phyloP scores from a whole-genome alignment of 2,888 invertebrate genomes.

The Hybos culiciformis region DNA sequence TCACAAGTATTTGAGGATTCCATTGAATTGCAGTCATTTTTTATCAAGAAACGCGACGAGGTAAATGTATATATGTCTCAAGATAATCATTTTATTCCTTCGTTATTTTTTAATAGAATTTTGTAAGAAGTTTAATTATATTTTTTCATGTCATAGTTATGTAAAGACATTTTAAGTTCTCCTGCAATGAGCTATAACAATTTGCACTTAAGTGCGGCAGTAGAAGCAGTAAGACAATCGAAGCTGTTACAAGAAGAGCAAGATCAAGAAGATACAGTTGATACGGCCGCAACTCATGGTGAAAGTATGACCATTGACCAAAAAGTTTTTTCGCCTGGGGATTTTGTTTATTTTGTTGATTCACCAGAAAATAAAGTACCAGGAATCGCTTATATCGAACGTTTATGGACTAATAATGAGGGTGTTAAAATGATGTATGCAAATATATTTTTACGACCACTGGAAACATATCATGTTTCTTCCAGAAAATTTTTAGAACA shows the following conservation, averaged over 20 bases:
- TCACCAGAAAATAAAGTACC: conserved; percentile 44
- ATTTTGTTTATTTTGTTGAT: conserved; percentile 85
- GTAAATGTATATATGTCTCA: conserved; percentile 2
- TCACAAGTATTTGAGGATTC: conserved; percentile 94
- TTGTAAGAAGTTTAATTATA: neutral
- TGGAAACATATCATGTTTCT: conserved; percentile 91
- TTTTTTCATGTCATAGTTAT: conserved; percentile 39
- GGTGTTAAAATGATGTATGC: conserved; percentile 81
- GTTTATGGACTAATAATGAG: conserved; percentile 73
- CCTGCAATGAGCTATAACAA: conserved; percentile 74
- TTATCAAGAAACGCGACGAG: conserved; percentile 61
- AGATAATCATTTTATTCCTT: neutral
- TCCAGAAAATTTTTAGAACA: conserved; percentile 91
- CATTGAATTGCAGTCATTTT: conserved; percentile 81
- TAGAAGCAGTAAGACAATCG: conserved; percentile 60
- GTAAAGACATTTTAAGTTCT: conserved; percentile 67
- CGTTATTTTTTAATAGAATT: neutral
- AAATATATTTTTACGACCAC: conserved; percentile 81
- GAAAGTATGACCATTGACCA: conserved; percentile 60
- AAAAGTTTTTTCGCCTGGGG: conserved; percentile 65
- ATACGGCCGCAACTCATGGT: conserved; percentile 39
- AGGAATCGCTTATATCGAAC: conserved; percentile 74
- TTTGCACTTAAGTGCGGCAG: conserved; percentile 57
- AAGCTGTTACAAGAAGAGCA: conserved; percentile 64
- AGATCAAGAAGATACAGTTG: conserved; percentile 57